Conservation (phyloP, 2,888 invertebrate species). For the Syrphus vitripennis region DNA sequence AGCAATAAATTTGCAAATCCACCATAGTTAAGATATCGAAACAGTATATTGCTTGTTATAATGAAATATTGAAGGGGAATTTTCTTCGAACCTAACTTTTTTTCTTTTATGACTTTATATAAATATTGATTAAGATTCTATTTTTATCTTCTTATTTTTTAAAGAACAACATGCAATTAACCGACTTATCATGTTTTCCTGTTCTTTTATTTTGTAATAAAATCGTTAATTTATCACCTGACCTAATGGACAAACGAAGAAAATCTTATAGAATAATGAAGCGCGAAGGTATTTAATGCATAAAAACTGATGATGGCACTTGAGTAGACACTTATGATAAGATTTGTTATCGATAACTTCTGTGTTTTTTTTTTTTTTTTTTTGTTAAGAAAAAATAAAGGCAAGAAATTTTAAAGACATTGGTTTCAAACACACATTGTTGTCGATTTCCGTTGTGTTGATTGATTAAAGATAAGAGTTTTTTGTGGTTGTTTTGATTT, state of each 20-base stretch:
- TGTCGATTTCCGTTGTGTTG: slow-evolving; percentile 5
- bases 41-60: neutral
- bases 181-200: neutral
- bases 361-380: no score
- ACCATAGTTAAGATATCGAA: neutral
- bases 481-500: neutral
- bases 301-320: slow-evolving; percentile 10
- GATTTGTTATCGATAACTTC: slow-evolving; percentile 2
- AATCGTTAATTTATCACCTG: neutral
- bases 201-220: no score
- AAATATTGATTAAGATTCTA: neutral
- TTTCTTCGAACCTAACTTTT: slow-evolving; percentile 8
- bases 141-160: no score
- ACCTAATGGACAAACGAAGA: neutral
- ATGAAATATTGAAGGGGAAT: slow-evolving; percentile 12
- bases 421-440: neutral
- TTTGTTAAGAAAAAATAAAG: neutral
- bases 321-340: slow-evolving; percentile 1
- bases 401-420: neutral
- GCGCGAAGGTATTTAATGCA: neutral
- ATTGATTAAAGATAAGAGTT: neutral
- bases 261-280: neutral
- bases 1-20: slow-evolving; percentile 37
- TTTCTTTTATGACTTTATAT: neutral
- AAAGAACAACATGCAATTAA: neutral